Base-by-base conservation (phyloP, 2,797 vertebrate species). In the Hylomyscus alleni region DNA sequence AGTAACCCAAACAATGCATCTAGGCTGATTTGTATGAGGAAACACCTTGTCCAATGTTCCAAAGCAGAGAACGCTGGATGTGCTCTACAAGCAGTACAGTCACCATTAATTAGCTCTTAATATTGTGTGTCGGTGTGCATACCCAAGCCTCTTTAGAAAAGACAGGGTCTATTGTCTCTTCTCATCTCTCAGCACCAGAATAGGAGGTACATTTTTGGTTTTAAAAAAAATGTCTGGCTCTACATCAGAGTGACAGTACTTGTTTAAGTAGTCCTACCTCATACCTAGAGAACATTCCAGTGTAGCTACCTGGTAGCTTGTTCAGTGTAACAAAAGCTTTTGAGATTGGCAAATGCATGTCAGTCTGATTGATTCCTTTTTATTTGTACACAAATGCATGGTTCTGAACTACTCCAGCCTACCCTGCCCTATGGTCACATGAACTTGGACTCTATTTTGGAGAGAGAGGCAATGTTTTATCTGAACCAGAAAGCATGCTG, bases 401-500 rank as follows among this genome's bases (percentile, higher is more conserved):
- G 50, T 60, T 93, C 60, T 82, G 17, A 52, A 73, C n/a, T 95
- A 67, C 20, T 92, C 77, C 9, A 54, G 54, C 26, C 50, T 82
- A 89, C 69, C 52, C 54, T 34, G 44, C 73, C 87, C 56, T 83
- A 17, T 34, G 88, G 90, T 95, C 12, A 19, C 89, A 62, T 90
- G 81, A 95, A 94, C 91, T 82, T 94, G 93, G 78, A 97, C 82
- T 89, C 91, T 73, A 87, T 90, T 96, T 95, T 93, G 92, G 89
- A 97, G 78, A 96, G 84, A 96, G 94, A 96, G 69, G 84, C 89
- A 88, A 76, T 83, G 81, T 88, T 97, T 98, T 97, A 96, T 95
- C 96, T 97, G 97, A 97, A 76, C 91, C 93, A 95, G 96, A 96
- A 97, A 96, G 91, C 96, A 95, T 37, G 37, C 93, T 95, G 96